A percentile compares a stretch with the other conserved stretches of the same genome.
These are phyloP conservation scores for Phalloptychus januarius DNA, from an alignment of 2,797 vertebrate genomes.

Conservation along the genomic window DNA sequence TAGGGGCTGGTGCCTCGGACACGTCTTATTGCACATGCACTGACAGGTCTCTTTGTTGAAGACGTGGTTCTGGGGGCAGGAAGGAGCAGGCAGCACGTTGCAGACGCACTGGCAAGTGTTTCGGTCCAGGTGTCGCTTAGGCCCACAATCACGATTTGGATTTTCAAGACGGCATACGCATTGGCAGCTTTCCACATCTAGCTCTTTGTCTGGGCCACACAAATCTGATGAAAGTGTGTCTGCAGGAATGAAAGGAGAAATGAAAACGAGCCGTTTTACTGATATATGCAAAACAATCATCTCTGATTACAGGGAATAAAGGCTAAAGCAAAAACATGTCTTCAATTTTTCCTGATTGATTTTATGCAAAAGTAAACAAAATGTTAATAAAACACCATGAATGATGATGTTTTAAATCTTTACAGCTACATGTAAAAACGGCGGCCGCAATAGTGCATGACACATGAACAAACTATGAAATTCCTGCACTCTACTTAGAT, in stretches of 20 bases:
- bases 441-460: neutral
- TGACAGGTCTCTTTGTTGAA: conserved; percentile 91
- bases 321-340: neutral
- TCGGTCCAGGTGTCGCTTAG: conserved; percentile 85
- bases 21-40: conserved; percentile 87
- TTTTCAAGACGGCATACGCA: conserved; percentile 86
- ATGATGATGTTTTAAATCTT: neutral
- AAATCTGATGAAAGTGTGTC: conserved; percentile 81
- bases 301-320: neutral
- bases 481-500: neutral
- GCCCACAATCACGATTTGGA: conserved; percentile 82
- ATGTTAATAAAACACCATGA: neutral
- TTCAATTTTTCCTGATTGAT: neutral
- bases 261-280: neutral
- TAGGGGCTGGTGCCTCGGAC: conserved; percentile 89
- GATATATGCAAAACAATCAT: neutral
- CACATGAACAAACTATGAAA: conserved; percentile 2
- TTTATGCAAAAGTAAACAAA: neutral
- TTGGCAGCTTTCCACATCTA: conserved; percentile 92
- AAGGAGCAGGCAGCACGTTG: conserved; percentile 77
- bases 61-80: conserved; percentile 80
- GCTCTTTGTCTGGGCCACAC: conserved; percentile 90
- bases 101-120: conserved; percentile 90
- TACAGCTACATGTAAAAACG: neutral
- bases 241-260: conserved; percentile 44